Percentiles rank a stretch among this genome's conserved stretches.
phyloP scores from a whole-genome alignment of 2,797 vertebrate species.

The Tympanoctomys barrerae region DNA sequence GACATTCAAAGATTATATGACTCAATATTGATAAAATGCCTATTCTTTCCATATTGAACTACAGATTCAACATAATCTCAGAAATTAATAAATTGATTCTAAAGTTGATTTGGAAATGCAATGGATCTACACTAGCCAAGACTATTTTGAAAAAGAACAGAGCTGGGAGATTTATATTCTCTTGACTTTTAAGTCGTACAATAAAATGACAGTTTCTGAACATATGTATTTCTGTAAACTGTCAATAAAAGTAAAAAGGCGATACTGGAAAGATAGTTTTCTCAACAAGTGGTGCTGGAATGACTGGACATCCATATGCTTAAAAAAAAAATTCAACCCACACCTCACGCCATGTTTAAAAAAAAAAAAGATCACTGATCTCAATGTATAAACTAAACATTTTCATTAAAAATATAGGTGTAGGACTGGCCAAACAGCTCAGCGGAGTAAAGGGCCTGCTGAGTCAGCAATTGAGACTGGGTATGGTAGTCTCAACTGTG shows the following conservation, averaged over 20 bases:
- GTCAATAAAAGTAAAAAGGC: neutral
- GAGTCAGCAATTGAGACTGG: too few relatives aligned
- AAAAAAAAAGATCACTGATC: neutral
- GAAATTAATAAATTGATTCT: constrained; percentile 10
- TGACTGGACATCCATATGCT: neutral
- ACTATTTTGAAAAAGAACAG: neutral
- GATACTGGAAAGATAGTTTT: neutral
- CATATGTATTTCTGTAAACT: neutral
- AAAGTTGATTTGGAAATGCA: constrained; percentile 26
- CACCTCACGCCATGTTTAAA: neutral
- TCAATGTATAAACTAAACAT: neutral
- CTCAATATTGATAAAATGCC: neutral
- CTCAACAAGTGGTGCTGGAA: neutral
- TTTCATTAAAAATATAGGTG: neutral
- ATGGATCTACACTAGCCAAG: neutral
- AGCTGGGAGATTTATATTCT: neutral
- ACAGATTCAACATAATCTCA: neutral
- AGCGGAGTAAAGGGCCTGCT: too few relatives aligned
- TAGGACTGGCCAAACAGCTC: too few relatives aligned
- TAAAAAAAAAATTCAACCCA: neutral
- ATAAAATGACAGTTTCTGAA: neutral
- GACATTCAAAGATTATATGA: neutral
- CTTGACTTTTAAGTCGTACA: neutral
- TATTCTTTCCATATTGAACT: neutral
- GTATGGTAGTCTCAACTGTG: too few relatives aligned